These are phyloP conservation scores for Drosophila hydei DNA, from an alignment of 1,140 invertebrate genomes.

Conservation along the genomic window DNA sequence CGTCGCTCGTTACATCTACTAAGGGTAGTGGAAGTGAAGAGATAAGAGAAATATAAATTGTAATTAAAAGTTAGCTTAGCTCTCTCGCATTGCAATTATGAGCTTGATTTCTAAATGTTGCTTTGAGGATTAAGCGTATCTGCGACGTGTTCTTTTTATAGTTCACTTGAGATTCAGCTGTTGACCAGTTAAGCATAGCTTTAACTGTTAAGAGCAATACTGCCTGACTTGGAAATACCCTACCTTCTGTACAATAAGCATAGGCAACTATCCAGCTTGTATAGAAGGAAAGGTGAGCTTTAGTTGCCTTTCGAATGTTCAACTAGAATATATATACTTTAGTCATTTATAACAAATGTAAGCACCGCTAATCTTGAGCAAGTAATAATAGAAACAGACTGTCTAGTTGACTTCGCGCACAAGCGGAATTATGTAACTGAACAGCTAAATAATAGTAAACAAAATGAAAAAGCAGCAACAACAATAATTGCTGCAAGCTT, in stretches of 20 bases:
- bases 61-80: no score
- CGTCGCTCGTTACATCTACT: no score
- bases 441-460: conserved; percentile 15
- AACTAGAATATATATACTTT: conserved; percentile 10
- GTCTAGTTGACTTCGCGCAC: conserved; percentile 30
- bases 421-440: conserved; percentile 55
- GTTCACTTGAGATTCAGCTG: not conserved
- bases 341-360: no score
- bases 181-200: not conserved
- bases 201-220: not conserved
- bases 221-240: no score
- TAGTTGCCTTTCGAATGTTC: no score
- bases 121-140: not conserved
- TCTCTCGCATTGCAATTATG: not conserved
- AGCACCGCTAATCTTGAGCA: conserved; percentile 37
- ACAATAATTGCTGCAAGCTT: conserved; percentile 13
- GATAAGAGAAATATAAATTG: no score
- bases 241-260: no score
- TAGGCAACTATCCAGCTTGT: no score
- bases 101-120: not conserved
- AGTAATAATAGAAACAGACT: conserved; percentile 23
- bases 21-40: no score
- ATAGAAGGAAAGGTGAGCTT: no score
- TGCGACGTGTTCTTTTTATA: no score
- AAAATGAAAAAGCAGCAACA: conserved; percentile 9